Percentiles rank a stretch among this genome's conserved stretches.
phyloP scores from a whole-genome alignment of 2,113 vertebrate genomes.

The Lepus americanus region DNA sequence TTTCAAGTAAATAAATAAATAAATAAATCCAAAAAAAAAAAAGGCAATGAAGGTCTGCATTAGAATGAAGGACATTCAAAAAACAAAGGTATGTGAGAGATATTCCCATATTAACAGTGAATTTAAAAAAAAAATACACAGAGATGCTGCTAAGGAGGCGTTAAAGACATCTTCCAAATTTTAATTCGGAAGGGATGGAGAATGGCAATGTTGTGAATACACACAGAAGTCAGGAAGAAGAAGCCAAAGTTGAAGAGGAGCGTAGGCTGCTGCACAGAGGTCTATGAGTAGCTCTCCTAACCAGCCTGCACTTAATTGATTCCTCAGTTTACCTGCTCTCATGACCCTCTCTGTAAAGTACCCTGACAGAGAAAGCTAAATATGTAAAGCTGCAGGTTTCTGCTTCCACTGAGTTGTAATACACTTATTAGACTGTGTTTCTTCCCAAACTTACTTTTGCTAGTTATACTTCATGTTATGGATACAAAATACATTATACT shows the following conservation, averaged over 20 bases:
- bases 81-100: neutral
- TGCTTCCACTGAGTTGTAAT: neutral
- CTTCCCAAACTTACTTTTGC: neutral
- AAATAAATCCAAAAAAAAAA: neutral
- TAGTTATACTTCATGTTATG: neutral
- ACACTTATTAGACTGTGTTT: neutral
- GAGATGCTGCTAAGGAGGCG: neutral
- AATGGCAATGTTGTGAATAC: neutral
- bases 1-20: too few species aligned
- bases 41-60: neutral
- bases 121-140: neutral
- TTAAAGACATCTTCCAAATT: neutral
- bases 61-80: neutral
- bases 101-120: neutral
- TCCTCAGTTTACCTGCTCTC: neutral
- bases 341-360: neutral
- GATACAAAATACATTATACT: neutral
- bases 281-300: neutral
- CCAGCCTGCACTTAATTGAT: neutral
- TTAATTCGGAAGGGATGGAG: slow-evolving; percentile 11
- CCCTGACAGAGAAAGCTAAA: neutral
- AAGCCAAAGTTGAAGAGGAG: neutral
- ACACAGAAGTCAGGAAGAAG: neutral
- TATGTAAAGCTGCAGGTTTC: neutral
- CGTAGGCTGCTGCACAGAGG: neutral